phyloP scores from a whole-genome alignment of 2,113 vertebrate species.

The Xiphophorus couchianus region DNA sequence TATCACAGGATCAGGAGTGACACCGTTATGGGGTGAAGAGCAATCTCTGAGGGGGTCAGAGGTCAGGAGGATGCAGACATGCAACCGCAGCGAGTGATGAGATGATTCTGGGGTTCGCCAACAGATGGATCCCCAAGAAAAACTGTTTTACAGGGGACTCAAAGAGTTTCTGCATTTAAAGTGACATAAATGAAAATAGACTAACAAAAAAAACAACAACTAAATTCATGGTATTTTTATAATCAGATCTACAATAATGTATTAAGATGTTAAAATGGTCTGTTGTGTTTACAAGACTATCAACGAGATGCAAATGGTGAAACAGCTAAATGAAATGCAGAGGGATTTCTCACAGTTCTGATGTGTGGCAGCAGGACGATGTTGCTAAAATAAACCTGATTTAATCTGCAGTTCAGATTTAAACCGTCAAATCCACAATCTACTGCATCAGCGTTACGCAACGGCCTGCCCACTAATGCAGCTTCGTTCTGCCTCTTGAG shows the following conservation, averaged over 20 bases:
- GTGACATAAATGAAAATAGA: no score
- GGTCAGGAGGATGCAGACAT: background rate
- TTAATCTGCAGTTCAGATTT: slow-evolving; percentile 45
- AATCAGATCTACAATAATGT: no score
- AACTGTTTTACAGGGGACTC: background rate
- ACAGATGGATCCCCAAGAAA: slow-evolving; percentile 18
- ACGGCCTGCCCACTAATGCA: slow-evolving; percentile 12
- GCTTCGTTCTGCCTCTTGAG: background rate
- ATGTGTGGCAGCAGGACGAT: slow-evolving; percentile 13
- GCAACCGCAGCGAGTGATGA: background rate
- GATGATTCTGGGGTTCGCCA: slow-evolving; percentile 10
- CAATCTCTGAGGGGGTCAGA: background rate
- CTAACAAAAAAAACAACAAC: no score
- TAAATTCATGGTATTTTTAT: no score
- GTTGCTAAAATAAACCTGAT: slow-evolving; percentile 11
- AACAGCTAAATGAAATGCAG: background rate
- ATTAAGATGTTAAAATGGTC: no score
- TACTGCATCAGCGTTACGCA: slow-evolving; percentile 22
- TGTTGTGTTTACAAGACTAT: background rate
- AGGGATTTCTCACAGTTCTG: background rate
- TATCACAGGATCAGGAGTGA: slow-evolving; percentile 26
- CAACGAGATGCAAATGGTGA: background rate
- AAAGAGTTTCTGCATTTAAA: no score
- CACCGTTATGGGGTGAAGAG: slow-evolving; percentile 12
- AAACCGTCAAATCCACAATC: slow-evolving; percentile 23